Evolutionary conservation across 2,797 vertebrate genomes (phyloP).

Genomic region (Scomberomorus guttatus): DNA sequence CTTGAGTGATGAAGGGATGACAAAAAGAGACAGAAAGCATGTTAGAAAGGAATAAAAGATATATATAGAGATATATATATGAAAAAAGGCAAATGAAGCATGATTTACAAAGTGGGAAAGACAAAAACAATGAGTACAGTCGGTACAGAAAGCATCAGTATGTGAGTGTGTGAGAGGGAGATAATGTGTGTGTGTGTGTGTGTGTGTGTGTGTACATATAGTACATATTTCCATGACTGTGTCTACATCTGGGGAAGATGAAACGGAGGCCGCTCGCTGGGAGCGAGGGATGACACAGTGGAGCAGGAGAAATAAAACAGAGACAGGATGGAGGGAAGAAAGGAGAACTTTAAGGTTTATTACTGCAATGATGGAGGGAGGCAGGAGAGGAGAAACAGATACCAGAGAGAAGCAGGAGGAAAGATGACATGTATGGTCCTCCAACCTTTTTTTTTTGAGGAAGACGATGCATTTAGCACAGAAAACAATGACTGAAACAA

Average conservation of each 20-base stretch:
- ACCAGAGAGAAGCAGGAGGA: not conserved
- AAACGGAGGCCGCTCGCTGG: constrained; percentile 16
- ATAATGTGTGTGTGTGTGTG: not conserved
- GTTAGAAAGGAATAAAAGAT: not conserved
- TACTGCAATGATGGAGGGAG: not conserved
- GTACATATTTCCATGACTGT: not conserved
- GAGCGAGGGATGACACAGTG: constrained; percentile 8
- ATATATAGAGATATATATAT: not conserved
- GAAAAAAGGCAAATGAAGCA: not conserved
- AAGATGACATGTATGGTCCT: no score
- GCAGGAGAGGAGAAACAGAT: not conserved
- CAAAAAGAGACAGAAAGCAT: constrained; percentile 1
- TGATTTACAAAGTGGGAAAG: constrained; percentile 52
- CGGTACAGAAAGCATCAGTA: no score
- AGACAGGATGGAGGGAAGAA: not conserved
- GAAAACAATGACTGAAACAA: no score
- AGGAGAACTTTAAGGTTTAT: not conserved
- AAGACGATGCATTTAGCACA: no score
- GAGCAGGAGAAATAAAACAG: constrained; percentile 33
- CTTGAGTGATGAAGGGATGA: constrained; percentile 20
- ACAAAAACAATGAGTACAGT: not conserved
- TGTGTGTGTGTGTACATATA: not conserved
- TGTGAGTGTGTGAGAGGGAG: constrained; percentile 18
- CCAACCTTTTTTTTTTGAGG: no score
- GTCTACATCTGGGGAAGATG: constrained; percentile 34